These are phyloP conservation scores for Brevimyrus niger DNA, from an alignment of 2,113 vertebrate genomes.

Conservation along the genomic window DNA sequence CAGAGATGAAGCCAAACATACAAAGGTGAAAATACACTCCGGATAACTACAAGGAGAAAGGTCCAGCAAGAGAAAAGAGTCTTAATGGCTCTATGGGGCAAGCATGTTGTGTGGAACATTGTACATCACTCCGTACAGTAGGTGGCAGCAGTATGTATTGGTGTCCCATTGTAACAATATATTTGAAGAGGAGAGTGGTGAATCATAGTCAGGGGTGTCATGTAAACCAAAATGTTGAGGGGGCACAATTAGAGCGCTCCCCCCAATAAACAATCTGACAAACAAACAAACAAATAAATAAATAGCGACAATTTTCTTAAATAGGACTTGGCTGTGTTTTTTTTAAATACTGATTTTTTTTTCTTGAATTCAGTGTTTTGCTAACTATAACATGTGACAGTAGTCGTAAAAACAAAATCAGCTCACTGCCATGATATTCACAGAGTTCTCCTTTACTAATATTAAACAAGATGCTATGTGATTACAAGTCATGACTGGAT, in stretches of 20 bases:
- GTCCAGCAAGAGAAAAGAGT: neutral
- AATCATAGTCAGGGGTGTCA: neutral
- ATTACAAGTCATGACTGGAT: neutral
- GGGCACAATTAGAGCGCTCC: neutral
- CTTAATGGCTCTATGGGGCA: neutral
- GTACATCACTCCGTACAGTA: neutral
- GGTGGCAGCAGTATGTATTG: neutral
- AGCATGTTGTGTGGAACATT: neutral
- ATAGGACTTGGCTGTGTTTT: too few relatives aligned
- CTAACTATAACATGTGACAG: too few relatives aligned
- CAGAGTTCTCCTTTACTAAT: neutral
- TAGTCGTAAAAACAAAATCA: too few relatives aligned
- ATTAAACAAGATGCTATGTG: neutral
- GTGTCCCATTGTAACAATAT: too few relatives aligned
- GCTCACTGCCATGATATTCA: neutral
- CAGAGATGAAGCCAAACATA: neutral
- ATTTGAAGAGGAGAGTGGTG: too few relatives aligned
- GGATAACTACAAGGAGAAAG: neutral
- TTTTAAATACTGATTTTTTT: too few relatives aligned
- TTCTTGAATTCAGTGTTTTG: too few relatives aligned
- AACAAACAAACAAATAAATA: neutral
- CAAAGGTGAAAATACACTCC: neutral
- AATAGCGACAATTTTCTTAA: neutral
- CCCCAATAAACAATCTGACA: neutral
- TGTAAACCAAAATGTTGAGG: neutral